Base-by-base conservation (phyloP, 2,888 invertebrate genomes). In the Pemphredon lugubris region DNA sequence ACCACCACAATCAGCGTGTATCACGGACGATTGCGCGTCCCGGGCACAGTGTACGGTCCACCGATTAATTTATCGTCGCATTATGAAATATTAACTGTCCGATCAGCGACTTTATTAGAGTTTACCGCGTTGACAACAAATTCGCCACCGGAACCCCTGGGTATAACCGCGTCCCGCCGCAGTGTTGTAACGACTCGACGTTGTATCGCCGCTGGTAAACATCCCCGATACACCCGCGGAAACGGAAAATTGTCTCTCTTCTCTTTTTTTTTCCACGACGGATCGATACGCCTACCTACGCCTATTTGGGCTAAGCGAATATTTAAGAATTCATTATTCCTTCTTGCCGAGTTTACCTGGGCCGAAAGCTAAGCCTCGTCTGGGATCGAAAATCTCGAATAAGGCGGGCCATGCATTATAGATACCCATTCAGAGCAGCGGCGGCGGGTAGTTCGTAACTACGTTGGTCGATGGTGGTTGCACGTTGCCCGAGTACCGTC, bases 331-430 rank as follows among this genome's bases (percentile, higher is more conserved):
- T 81, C 80, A 81, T 81, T 81, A 73, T 75, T 72, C 69, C 74
- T 67, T 66, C 64, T 60, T 42, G 65, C 45, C 64, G 58, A 53
- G 66, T 76, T 77, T 69, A 69, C 66, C 40, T 45, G 44, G 48
- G 58, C 54, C 54, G 58, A 74, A 55, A 82, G 77, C 65, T 80
- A 75, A 82, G 73, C 77, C 80, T 74, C 74, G 75, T 69, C 54
- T 75, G 48, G 77, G 79, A 85, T 85, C 74, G 79, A 81, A 84
- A 85, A 85, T 85, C 83, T 79, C 77, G 83, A 80, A 81, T 84
- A 82, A 83, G 79, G 71, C 73, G 74, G 58, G 75, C 78, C 81
- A 84, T 86, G 86, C 83, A 86, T 86, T 85, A 86, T 86, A 85
- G 84, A 86, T 85, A 83, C 70, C 81, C 81, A 83, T 84, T 83